Percentiles rank a stretch among this genome's conserved stretches.
These are phyloP conservation scores for Myoxocephalus aenaeus DNA, from an alignment of 2,797 vertebrate genomes.

Conservation along the genomic window DNA sequence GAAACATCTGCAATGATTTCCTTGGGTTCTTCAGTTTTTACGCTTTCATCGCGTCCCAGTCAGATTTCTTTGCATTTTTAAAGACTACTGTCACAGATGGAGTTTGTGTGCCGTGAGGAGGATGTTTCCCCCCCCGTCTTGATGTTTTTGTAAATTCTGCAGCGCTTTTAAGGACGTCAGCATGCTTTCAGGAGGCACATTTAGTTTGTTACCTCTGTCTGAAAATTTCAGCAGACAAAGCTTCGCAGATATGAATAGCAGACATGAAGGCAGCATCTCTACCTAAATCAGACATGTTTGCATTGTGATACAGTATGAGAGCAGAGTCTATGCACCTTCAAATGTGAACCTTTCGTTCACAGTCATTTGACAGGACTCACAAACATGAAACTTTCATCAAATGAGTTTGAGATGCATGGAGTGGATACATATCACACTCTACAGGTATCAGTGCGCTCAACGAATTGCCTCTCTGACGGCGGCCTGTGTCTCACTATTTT, in stretches of 20 bases:
- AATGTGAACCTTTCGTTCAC: background rate
- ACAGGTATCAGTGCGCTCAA: slow-evolving; percentile 6
- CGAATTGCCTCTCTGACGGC: background rate
- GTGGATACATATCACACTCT: background rate
- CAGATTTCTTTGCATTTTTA: slow-evolving; percentile 33
- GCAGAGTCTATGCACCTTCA: background rate
- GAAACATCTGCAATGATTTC: slow-evolving; percentile 34
- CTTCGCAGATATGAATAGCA: background rate
- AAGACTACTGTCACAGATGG: slow-evolving; percentile 19
- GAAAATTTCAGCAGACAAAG: background rate
- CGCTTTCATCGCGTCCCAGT: slow-evolving; percentile 16
- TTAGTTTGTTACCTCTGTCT: slow-evolving; percentile 22
- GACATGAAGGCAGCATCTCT: slow-evolving; percentile 9
- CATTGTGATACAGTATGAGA: background rate
- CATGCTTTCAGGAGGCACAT: slow-evolving; percentile 42
- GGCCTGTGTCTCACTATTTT: background rate
- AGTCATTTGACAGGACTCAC: slow-evolving; percentile 17
- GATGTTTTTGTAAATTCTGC: slow-evolving; percentile 17
- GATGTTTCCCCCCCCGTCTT: background rate
- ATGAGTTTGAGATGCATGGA: slow-evolving; percentile 8
- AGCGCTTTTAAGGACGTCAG: slow-evolving; percentile 20
- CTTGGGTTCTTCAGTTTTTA: background rate
- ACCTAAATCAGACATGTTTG: background rate
- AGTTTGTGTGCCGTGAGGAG: slow-evolving; percentile 11
- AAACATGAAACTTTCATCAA: slow-evolving; percentile 15